phyloP scores from a whole-genome alignment of 2,797 vertebrate genomes.

The Chelon labrosus region DNA sequence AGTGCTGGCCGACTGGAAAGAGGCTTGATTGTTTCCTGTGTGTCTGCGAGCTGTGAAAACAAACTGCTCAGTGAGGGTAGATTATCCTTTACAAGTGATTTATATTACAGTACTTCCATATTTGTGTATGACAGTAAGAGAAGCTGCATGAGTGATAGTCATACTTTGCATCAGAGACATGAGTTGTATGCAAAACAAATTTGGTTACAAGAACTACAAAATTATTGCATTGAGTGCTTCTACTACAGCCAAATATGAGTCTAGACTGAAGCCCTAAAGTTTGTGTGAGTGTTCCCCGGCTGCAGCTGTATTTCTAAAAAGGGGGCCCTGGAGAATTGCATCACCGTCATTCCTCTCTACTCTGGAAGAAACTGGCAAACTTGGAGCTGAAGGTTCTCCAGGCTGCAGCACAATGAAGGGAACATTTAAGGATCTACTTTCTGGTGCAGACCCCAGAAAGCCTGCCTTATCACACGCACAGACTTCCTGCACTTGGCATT shows the following conservation, averaged over 20 bases:
- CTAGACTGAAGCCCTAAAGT: conserved; percentile 26
- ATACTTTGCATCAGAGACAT: no score
- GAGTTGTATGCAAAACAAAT: no score
- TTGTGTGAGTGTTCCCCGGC: conserved; percentile 40
- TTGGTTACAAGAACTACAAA: no score
- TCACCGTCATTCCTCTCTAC: conserved; percentile 73
- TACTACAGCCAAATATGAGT: no score
- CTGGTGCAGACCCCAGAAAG: background rate
- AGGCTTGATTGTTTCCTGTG: conserved; percentile 27
- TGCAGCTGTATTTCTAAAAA: conserved; percentile 71
- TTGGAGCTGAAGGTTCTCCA: conserved; percentile 19
- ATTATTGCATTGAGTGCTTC: no score
- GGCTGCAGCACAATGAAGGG: conserved; percentile 17
- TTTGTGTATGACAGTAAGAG: no score
- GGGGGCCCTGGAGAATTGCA: conserved; percentile 71
- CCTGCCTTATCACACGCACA: background rate
- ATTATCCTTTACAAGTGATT: no score
- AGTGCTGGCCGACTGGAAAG: conserved; percentile 8
- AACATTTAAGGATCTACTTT: conserved; percentile 8
- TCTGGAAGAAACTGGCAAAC: conserved; percentile 64
- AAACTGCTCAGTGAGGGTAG: background rate
- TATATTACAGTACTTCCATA: no score
- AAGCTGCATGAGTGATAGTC: no score
- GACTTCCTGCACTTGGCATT: conserved; percentile 26
- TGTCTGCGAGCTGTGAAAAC: conserved; percentile 14